Evolutionary conservation across 1,140 invertebrate species (phyloP).

Genomic region (Chionoecetes opilio): DNA sequence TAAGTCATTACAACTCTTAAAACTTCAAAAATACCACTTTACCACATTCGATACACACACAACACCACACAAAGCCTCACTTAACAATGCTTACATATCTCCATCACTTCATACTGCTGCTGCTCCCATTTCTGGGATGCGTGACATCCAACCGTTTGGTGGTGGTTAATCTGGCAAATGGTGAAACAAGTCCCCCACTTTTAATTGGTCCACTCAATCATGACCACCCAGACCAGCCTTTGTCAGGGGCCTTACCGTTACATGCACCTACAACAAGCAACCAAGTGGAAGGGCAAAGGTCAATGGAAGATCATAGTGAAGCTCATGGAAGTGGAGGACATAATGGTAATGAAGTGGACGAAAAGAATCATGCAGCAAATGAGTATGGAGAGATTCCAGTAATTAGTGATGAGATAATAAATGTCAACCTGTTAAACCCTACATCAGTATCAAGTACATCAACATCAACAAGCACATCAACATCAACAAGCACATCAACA

Average conservation of each 20-base stretch:
- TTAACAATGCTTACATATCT: not conserved
- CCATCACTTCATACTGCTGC: not conserved
- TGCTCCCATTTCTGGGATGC: not conserved
- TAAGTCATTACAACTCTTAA: not conserved
- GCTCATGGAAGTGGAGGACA: not conserved
- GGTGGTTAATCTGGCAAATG: slow-evolving; percentile 52
- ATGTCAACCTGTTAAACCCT: not conserved
- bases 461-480: not conserved
- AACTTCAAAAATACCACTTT: not conserved
- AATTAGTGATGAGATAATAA: not conserved
- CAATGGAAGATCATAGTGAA: not conserved
- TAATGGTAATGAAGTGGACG: not conserved
- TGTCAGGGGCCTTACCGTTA: not conserved
- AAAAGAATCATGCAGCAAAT: not conserved
- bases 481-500: not conserved
- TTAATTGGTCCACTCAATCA: slow-evolving; percentile 39
- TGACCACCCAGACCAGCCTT: not conserved
- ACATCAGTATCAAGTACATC: not conserved
- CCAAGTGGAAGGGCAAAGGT: not conserved
- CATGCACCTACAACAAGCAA: not conserved
- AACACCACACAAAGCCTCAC: not conserved
- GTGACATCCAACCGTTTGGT: not conserved
- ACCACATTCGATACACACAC: too few species aligned
- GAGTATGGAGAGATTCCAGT: not conserved
- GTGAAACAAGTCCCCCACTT: slow-evolving; percentile 54